Conservation (phyloP, 2,797 vertebrate genomes). For the Telmatherina bonti region DNA sequence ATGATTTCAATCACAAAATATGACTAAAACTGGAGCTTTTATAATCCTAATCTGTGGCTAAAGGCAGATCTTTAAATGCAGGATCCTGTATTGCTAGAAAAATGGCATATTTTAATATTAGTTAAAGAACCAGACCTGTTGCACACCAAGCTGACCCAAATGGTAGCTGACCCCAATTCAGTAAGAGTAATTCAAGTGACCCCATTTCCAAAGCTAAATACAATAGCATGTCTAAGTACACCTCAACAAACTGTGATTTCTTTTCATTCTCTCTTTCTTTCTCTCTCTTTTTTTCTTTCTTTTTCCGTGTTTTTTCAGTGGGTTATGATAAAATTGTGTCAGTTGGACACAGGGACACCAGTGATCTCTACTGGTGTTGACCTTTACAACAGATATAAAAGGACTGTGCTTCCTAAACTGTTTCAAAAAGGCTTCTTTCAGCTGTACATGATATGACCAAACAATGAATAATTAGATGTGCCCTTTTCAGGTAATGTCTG, state of each 20-base stretch:
- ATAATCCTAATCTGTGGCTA: too few relatives aligned
- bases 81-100: neutral
- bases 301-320: neutral
- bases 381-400: too few relatives aligned
- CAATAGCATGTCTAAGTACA: neutral
- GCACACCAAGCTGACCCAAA: neutral
- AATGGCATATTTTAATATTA: too few relatives aligned
- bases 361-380: too few relatives aligned
- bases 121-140: constrained; percentile 3
- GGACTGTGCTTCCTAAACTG: neutral
- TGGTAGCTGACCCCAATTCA: neutral
- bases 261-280: neutral
- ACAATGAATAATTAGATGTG: neutral
- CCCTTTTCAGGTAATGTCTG: neutral
- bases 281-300: too few relatives aligned
- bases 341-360: too few relatives aligned
- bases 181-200: neutral
- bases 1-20: neutral
- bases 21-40: neutral
- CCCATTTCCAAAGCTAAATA: neutral
- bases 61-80: too few relatives aligned
- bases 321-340: too few relatives aligned
- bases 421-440: neutral
- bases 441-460: neutral
- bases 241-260: neutral